phyloP scores from a whole-genome alignment of 2,113 vertebrate genomes.

The Percina caprodes region DNA sequence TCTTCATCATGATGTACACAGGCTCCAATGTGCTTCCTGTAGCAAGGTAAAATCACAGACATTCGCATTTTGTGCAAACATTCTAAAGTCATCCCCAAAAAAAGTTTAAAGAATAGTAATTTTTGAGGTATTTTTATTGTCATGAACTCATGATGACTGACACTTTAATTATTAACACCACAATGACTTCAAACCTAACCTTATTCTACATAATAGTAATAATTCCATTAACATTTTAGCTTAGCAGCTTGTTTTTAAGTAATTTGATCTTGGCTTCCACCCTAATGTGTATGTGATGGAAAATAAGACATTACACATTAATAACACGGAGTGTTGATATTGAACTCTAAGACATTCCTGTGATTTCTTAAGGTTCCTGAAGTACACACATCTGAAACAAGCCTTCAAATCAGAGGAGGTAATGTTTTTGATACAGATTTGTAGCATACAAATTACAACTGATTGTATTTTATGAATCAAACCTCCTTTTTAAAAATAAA shows the following conservation, averaged over 20 bases:
- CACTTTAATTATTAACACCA: not conserved
- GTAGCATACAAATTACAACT: not conserved
- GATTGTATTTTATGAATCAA: not conserved
- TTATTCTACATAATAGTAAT: not conserved
- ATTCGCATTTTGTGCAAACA: not conserved
- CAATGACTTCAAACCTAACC: not conserved
- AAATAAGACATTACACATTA: not conserved
- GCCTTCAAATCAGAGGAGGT: constrained; percentile 99
- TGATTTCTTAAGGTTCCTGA: constrained; percentile 89
- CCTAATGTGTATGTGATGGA: not conserved
- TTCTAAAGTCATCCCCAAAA: not conserved
- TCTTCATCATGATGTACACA: constrained; percentile 99
- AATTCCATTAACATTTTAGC: not conserved
- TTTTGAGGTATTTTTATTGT: not conserved
- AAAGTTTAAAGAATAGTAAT: not conserved
- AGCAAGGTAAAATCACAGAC: constrained; percentile 87
- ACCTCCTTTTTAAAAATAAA: not conserved
- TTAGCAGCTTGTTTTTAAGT: no score
- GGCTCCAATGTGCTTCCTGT: constrained; percentile 98
- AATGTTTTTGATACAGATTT: not conserved
- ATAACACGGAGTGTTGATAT: not conserved
- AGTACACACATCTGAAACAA: constrained; percentile 97
- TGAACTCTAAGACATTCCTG: constrained; percentile 7
- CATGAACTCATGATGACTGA: not conserved
- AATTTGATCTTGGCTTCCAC: not conserved